Base-by-base conservation (phyloP, 2,113 vertebrate species). In the Chaenocephalus aceratus region DNA sequence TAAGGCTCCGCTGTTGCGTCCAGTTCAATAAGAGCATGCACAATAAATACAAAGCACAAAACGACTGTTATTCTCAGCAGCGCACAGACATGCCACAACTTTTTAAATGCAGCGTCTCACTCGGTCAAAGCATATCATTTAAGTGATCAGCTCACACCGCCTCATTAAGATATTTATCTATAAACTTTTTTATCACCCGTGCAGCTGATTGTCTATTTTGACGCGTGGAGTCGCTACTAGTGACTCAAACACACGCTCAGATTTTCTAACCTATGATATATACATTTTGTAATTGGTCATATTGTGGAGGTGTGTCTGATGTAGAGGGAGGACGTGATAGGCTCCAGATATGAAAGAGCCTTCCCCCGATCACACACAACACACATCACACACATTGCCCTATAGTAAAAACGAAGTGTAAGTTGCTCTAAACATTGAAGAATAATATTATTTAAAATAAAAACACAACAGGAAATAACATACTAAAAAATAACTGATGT, bases 231-330 rank as follows among this genome's bases (percentile, higher is more conserved):
- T 87, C 85, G 59, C 80, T 6, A 70, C 74, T 72, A 79, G 83
- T 77, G 83, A 82, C 76, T 88, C 61, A 77, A 82, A 93, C 91
- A 86, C 92, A 90, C 53, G 86, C 84, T 82, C 74, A 44, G 70
- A 57, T 80, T 30, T 84, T 83, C 66, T 75, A 90, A 81, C 87
- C 90, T 91, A 83, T 93, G 90, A 95, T 94, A 94, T 94, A 93
- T 94, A 92, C 92, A 94, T 94, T 93, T 91, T 41, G 80, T 71
- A 60, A 79, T 77, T 88, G 85, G 79, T 92, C 90, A 88, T 93
- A 85, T 91, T 86, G 53, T 85, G 91, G 90, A 87, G 92, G 94
- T 82, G 91, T 87, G 91, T 91, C 92, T 86, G 85, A 71, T 52
- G 79, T 77, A 13, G 36, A 75, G 69, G 46, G 21, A 45, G 61